Percentiles rank a stretch among this genome's conserved stretches.
These are phyloP conservation scores for human (Homo sapiens) DNA, from an alignment of 2,113 vertebrate species.

Conservation along the genomic window GRCh38 chr4:128739001-128739500, in stretches of 20 bases:
- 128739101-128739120: constrained; percentile 5
- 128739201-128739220: background rate
- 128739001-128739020: background rate
- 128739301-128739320: background rate
- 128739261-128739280: background rate
- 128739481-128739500: background rate
- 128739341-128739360: background rate
- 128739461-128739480: background rate
- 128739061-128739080: constrained; percentile 24
- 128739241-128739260: background rate
- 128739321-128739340: background rate
- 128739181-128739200: background rate
- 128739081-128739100: background rate
- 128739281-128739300: background rate
- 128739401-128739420: background rate
- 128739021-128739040: constrained; percentile 39
- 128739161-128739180: background rate
- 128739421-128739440: background rate
- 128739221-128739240: background rate
- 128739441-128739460: background rate
- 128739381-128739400: background rate
- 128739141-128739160: background rate
- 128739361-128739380: background rate
- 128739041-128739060: background rate
- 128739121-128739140: background rate